A percentile compares a stretch with the other conserved stretches of the same genome.
phyloP scores from a whole-genome alignment of 1,140 invertebrate genomes.

The Cotesia chilonis region DNA sequence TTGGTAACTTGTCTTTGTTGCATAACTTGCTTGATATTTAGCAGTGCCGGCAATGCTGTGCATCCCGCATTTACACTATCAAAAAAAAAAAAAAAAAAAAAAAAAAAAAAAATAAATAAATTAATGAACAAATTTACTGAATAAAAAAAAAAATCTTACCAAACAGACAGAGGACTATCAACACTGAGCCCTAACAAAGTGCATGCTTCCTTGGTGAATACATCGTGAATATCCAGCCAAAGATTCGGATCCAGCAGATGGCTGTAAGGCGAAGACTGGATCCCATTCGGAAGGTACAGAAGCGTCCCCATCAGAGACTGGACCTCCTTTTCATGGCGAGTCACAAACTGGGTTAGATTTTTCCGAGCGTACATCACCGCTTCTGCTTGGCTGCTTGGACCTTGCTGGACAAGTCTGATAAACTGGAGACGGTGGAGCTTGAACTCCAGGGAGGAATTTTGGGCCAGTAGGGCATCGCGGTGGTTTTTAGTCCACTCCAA shows the following conservation, averaged over 20 bases:
- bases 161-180: constrained; percentile 81
- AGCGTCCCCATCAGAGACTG: constrained; percentile 90
- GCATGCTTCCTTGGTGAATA: constrained; percentile 94
- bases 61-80: constrained; percentile 90
- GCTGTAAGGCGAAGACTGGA: constrained; percentile 83
- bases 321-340: constrained; percentile 84
- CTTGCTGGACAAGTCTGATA: constrained; percentile 76
- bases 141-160: constrained; percentile 60
- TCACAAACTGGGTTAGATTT: constrained; percentile 85
- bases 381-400: constrained; percentile 72
- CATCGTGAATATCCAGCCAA: constrained; percentile 82
- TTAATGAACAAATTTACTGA: neutral
- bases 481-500: constrained; percentile 79
- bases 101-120: constrained; percentile 7
- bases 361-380: constrained; percentile 88
- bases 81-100: constrained; percentile 16
- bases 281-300: constrained; percentile 81
- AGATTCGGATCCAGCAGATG: constrained; percentile 80
- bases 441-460: constrained; percentile 86
- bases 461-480: constrained; percentile 62
- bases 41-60: constrained; percentile 88
- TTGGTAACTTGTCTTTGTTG: constrained; percentile 91
- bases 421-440: constrained; percentile 83
- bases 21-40: constrained; percentile 97
- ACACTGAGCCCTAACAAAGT: constrained; percentile 88